Evolutionary conservation across 2,888 invertebrate species (phyloP).

Genomic region (Cremastinae sp.): DNA sequence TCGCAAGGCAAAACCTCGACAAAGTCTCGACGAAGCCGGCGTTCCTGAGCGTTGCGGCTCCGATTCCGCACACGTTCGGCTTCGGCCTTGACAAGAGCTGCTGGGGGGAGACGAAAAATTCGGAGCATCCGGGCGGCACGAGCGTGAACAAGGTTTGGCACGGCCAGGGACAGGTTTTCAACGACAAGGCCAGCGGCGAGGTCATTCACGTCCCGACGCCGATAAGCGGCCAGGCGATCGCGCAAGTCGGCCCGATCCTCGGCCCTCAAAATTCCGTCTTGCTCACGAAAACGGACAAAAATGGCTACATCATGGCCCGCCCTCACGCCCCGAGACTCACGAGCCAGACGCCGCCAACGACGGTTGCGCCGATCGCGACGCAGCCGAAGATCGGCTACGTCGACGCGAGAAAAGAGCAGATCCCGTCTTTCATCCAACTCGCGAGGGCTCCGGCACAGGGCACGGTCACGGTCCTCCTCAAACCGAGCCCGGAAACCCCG

Average conservation of each 20-base stretch:
- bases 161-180: constrained; percentile 14
- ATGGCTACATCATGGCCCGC: constrained; percentile 33
- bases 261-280: constrained; percentile 31
- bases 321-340: constrained; percentile 18
- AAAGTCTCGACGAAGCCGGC: constrained; percentile 7
- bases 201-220: neutral
- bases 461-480: constrained; percentile 23
- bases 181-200: constrained; percentile 21
- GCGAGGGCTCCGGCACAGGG: constrained; percentile 30
- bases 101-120: constrained; percentile 48
- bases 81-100: constrained; percentile 24
- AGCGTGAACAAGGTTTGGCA: constrained; percentile 44
- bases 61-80: constrained; percentile 32
- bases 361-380: constrained; percentile 1
- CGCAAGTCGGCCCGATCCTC: constrained; percentile 1
- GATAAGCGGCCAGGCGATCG: constrained; percentile 18
- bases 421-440: constrained; percentile 25
- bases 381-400: constrained; percentile 4
- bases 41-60: constrained; percentile 26
- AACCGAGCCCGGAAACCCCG: constrained; percentile 37
- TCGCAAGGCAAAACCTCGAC: neutral
- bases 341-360: neutral
- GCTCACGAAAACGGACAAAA: constrained; percentile 36
- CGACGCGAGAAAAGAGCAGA: constrained; percentile 1
- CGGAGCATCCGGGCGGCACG: neutral